Evolutionary conservation across 2,888 invertebrate genomes (phyloP).

Genomic region (Hemicrepidius hirtus): DNA sequence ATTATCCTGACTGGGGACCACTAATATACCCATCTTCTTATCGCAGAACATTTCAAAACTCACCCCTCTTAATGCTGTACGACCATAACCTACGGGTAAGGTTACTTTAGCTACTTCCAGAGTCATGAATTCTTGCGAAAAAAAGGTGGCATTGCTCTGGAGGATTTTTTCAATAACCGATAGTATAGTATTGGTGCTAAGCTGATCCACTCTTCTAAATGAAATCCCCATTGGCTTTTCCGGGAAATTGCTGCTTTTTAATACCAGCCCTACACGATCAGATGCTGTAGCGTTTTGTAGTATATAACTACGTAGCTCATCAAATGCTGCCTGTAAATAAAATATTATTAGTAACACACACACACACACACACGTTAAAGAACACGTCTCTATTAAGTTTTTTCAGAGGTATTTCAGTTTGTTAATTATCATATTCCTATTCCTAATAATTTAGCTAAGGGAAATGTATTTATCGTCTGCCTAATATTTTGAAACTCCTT

Average conservation of each 20-base stretch:
- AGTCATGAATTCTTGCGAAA: neutral
- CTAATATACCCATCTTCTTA: no score
- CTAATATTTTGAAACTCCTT: no score
- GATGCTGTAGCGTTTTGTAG: neutral
- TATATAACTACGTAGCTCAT: no score
- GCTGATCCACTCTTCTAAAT: neutral
- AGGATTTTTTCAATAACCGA: neutral
- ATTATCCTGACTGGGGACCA: no score
- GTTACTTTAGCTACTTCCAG: neutral
- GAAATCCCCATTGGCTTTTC: slow-evolving; percentile 1
- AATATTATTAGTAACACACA: no score
- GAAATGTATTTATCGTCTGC: no score
- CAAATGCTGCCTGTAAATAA: no score
- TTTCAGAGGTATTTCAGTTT: no score
- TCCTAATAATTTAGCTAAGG: no score
- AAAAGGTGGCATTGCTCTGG: neutral
- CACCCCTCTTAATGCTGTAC: neutral
- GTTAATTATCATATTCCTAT: no score
- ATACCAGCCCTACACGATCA: neutral
- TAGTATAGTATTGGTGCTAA: neutral
- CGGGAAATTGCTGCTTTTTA: neutral
- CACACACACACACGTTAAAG: no score
- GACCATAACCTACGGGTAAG: neutral
- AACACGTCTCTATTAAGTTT: no score
- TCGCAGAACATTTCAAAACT: neutral